A percentile compares a stretch with the other conserved stretches of the same genome.
Evolutionary conservation across 2,797 vertebrate species (phyloP).

Genomic region (Cryptoblepharus egeriae): DNA sequence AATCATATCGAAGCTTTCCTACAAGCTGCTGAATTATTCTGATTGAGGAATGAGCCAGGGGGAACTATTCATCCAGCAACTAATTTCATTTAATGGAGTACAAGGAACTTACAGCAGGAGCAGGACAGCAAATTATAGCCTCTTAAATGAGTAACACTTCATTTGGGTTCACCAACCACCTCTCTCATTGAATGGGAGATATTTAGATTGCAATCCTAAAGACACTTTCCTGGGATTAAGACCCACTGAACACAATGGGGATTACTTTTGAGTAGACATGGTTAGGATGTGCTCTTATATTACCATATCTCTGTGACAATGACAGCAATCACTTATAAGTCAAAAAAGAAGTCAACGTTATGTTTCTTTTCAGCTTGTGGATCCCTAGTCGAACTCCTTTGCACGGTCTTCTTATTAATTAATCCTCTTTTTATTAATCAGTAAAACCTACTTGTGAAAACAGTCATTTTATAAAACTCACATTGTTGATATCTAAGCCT

Average conservation of each 20-base stretch:
- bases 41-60: slow-evolving; percentile 3
- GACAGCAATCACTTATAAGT: neutral
- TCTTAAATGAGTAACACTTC: neutral
- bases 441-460: neutral
- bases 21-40: neutral
- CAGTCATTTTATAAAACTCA: neutral
- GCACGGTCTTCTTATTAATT: neutral
- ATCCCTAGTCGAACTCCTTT: neutral
- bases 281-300: no score
- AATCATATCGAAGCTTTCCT: neutral
- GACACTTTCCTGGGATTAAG: no score
- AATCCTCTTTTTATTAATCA: neutral
- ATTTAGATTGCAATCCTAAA: no score
- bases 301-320: neutral
- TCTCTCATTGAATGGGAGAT: neutral
- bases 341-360: neutral
- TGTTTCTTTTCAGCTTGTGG: neutral
- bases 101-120: neutral
- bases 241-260: no score
- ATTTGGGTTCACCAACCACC: neutral
- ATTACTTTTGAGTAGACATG: no score
- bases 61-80: neutral
- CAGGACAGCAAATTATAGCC: no score
- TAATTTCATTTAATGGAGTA: neutral
- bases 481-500: neutral